Percentiles rank a stretch among this genome's conserved stretches.
Evolutionary conservation across 2,888 invertebrate genomes (phyloP).

Genomic region (Cryptocheilus praepositus): DNA sequence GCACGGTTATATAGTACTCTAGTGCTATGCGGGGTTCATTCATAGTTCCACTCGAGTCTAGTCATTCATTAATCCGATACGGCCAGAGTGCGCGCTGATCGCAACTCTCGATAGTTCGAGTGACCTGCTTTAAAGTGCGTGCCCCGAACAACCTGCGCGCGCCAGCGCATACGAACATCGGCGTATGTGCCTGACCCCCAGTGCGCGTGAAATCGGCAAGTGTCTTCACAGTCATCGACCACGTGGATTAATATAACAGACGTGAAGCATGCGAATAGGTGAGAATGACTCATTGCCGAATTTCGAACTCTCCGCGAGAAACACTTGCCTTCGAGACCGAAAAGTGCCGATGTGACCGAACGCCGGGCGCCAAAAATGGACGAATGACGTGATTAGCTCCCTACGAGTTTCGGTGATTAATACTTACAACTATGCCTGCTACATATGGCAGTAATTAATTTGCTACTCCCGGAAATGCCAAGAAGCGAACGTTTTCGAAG

Average conservation of each 20-base stretch:
- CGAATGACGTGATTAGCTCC: too few relatives aligned
- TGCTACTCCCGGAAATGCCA: too few relatives aligned
- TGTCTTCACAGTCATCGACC: slow-evolving; percentile 34
- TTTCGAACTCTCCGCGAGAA: neutral
- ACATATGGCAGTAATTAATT: too few relatives aligned
- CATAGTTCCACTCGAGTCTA: slow-evolving; percentile 70
- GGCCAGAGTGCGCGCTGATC: slow-evolving; percentile 55
- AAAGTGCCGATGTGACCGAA: too few relatives aligned
- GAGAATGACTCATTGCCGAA: slow-evolving; percentile 41
- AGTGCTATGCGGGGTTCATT: slow-evolving; percentile 68
- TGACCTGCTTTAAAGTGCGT: slow-evolving; percentile 53
- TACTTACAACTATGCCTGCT: too few relatives aligned
- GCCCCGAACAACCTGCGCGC: neutral
- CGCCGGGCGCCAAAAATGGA: too few relatives aligned
- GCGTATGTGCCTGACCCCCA: slow-evolving; percentile 4
- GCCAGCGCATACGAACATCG: slow-evolving; percentile 13
- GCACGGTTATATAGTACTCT: slow-evolving; percentile 69
- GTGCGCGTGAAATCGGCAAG: slow-evolving; percentile 43
- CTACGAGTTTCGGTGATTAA: too few relatives aligned
- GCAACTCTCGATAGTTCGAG: slow-evolving; percentile 50
- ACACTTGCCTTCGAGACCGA: too few relatives aligned
- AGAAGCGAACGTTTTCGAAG: too few relatives aligned
- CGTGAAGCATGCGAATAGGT: slow-evolving; percentile 69
- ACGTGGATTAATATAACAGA: slow-evolving; percentile 49
- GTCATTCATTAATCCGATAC: slow-evolving; percentile 69